Percentiles rank a stretch among this genome's conserved stretches.
These are phyloP conservation scores for Adelges cooleyi DNA, from an alignment of 1,140 invertebrate genomes.

Conservation along the genomic window DNA sequence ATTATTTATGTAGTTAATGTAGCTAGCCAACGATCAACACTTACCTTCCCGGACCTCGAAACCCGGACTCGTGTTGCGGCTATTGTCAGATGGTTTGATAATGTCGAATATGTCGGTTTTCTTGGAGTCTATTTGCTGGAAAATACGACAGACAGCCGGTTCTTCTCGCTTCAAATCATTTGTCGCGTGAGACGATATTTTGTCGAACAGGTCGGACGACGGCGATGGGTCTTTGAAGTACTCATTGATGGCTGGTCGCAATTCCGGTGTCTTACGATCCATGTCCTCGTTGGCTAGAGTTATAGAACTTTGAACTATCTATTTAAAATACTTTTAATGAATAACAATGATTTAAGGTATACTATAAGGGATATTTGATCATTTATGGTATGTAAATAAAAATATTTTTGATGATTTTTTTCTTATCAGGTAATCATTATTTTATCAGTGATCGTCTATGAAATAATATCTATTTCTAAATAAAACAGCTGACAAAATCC, in stretches of 20 bases:
- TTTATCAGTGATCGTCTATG: too few species aligned
- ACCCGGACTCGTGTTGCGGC: neutral
- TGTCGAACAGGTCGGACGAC: neutral
- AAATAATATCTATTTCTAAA: constrained; percentile 10
- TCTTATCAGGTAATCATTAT: too few species aligned
- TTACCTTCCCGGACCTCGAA: neutral
- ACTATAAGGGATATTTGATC: too few species aligned
- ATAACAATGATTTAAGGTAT: too few species aligned
- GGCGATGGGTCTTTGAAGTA: constrained; percentile 21
- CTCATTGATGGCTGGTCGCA: neutral
- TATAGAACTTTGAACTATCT: too few species aligned
- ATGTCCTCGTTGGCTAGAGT: too few species aligned
- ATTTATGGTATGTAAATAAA: too few species aligned
- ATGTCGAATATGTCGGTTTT: constrained; percentile 8
- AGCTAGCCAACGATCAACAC: neutral
- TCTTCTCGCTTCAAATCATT: constrained; percentile 7
- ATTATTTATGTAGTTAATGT: too few species aligned
- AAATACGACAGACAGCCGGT: constrained; percentile 9
- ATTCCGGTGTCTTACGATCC: constrained; percentile 8
- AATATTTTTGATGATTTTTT: too few species aligned
- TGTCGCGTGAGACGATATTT: constrained; percentile 6
- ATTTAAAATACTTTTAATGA: too few species aligned
- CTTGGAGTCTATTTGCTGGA: constrained; percentile 1
- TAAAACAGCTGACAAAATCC: constrained; percentile 25
- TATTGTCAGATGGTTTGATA: neutral